Percentiles rank a stretch among this genome's conserved stretches.
Evolutionary conservation across 35 echinoderm and acorn worm species (phyloP).

Genomic region (Ophiothrix spiculata): DNA sequence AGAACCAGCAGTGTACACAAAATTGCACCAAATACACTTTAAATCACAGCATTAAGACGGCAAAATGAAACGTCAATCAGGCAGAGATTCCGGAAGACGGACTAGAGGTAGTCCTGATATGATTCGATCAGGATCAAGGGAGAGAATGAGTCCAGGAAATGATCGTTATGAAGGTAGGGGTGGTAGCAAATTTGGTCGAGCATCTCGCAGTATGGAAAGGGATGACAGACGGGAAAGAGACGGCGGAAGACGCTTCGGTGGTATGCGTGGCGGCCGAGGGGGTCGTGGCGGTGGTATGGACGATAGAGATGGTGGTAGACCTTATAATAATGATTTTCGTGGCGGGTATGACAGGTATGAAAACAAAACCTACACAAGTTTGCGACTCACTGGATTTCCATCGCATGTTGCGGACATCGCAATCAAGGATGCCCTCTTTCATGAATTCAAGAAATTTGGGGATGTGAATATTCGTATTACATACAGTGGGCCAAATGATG

Average conservation of each 20-base stretch:
- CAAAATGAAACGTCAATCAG: constrained; percentile 47
- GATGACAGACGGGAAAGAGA: constrained; percentile 62
- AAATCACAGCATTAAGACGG: not conserved
- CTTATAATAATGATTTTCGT: constrained; percentile 22
- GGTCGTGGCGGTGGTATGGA: constrained; percentile 29
- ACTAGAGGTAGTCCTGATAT: constrained; percentile 73
- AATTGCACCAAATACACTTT: not conserved
- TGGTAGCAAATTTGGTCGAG: constrained; percentile 67
- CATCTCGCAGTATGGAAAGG: constrained; percentile 67
- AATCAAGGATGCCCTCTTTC: constrained; percentile 96
- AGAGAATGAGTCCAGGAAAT: constrained; percentile 88
- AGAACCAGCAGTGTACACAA: not conserved
- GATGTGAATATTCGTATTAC: constrained; percentile 91
- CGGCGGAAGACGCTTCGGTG: constrained; percentile 24
- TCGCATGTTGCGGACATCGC: constrained; percentile 96
- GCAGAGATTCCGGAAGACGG: constrained; percentile 45
- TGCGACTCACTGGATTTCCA: constrained; percentile 84
- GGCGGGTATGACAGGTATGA: constrained; percentile 56
- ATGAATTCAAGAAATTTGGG: constrained; percentile 99
- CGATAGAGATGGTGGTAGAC: constrained; percentile 14
- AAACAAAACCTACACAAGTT: constrained; percentile 74
- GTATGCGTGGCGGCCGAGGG: constrained; percentile 59
- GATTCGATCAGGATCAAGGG: constrained; percentile 53
- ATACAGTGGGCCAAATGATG: constrained; percentile 73
- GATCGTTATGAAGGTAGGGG: constrained; percentile 81